phyloP scores from a whole-genome alignment of 2,888 invertebrate species.

The Sinelater perroti region DNA sequence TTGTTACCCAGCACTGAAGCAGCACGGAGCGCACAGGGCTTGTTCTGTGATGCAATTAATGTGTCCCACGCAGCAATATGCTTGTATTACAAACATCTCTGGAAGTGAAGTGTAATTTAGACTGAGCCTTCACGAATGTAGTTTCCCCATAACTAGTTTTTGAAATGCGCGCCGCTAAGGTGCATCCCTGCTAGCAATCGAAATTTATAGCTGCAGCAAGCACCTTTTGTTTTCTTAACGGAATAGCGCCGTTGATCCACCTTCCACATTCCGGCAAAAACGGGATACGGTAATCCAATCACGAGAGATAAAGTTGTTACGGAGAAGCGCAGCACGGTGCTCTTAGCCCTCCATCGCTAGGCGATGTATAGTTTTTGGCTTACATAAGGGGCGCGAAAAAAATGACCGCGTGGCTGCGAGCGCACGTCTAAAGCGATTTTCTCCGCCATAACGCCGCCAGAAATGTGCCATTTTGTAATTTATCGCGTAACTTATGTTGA shows the following conservation, averaged over 20 bases:
- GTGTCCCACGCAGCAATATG: constrained; percentile 11
- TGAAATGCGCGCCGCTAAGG: background rate
- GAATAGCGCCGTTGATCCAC: background rate
- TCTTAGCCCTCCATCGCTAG: no score
- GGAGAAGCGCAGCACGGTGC: background rate
- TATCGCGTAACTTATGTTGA: constrained; percentile 11
- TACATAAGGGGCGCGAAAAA: no score
- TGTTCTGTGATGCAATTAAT: background rate
- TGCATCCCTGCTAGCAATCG: no score
- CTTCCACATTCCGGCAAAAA: background rate
- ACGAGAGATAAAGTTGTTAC: constrained; percentile 1
- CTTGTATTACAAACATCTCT: constrained; percentile 3
- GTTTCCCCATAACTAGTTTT: background rate
- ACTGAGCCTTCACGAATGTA: constrained; percentile 1
- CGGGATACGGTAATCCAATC: constrained; percentile 9
- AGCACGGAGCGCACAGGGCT: no score
- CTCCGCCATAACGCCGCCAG: no score
- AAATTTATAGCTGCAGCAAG: no score
- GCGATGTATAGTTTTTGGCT: no score
- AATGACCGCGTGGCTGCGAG: no score
- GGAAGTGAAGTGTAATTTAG: constrained; percentile 20
- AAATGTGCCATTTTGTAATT: no score
- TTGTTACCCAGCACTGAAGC: no score
- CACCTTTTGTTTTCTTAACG: background rate
- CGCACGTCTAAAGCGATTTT: no score